Percentiles rank a stretch among this genome's conserved stretches.
phyloP scores from a whole-genome alignment of 2,797 vertebrate species.

The Cirrhinus molitorella region DNA sequence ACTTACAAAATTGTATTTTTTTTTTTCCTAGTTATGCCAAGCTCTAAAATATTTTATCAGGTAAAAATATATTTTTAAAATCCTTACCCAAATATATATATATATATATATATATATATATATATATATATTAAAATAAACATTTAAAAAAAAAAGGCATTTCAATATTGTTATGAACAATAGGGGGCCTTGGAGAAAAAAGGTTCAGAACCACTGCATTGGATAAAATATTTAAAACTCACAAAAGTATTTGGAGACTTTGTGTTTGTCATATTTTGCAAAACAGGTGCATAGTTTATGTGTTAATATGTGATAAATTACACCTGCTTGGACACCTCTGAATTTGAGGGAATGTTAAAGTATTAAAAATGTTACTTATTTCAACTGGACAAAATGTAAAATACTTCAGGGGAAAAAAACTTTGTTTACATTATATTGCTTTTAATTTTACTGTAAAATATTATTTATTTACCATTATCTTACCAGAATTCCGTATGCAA shows the following conservation, averaged over 20 bases:
- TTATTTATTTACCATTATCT: neutral
- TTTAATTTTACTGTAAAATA: neutral
- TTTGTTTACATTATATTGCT: neutral
- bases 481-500: neutral
- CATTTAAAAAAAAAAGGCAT: no score
- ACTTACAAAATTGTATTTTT: no score
- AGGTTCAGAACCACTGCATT: neutral
- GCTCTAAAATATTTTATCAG: no score
- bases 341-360: neutral
- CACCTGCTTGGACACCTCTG: neutral
- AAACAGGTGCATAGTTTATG: neutral
- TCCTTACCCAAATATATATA: no score
- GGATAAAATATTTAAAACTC: neutral
- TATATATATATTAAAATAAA: no score
- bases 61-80: no score
- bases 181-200: neutral
- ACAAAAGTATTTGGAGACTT: neutral
- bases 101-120: no score
- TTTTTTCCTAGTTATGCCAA: no score
- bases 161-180: neutral
- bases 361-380: neutral
- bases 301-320: slow-evolving; percentile 6
- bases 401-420: neutral
- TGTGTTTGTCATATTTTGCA: neutral
- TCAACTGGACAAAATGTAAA: neutral